Evolutionary conservation across 2,888 invertebrate genomes (phyloP).

Genomic region (Ophraella communa): DNA sequence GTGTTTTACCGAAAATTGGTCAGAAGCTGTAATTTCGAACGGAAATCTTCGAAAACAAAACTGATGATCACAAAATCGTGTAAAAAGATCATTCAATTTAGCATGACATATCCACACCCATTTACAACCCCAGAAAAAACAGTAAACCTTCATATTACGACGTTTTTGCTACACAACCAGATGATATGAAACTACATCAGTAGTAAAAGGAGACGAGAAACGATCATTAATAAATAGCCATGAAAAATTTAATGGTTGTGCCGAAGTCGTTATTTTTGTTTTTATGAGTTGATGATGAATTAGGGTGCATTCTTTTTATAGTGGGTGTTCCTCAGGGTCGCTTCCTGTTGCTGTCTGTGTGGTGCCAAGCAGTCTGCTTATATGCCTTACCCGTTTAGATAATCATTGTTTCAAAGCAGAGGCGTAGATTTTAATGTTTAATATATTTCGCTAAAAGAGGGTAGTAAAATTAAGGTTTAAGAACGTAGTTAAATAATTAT

Average conservation of each 20-base stretch:
- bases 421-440: not conserved
- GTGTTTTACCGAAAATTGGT: too few species aligned
- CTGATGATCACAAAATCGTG: too few species aligned
- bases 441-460: not conserved
- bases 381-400: not conserved
- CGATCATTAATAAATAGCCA: constrained; percentile 35
- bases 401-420: not conserved
- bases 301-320: constrained; percentile 46
- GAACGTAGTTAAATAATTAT: too few species aligned
- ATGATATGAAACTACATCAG: not conserved
- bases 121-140: too few species aligned
- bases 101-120: not conserved
- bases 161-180: not conserved
- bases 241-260: constrained; percentile 40
- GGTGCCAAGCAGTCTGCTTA: constrained; percentile 56
- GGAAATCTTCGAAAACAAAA: too few species aligned
- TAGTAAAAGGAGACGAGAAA: not conserved
- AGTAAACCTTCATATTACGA: not conserved
- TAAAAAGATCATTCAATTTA: too few species aligned
- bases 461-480: too few species aligned
- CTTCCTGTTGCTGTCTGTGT: constrained; percentile 53
- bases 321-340: constrained; percentile 45
- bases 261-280: constrained; percentile 43
- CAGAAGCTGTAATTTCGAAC: too few species aligned
- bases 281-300: constrained; percentile 51